Percentiles rank a stretch among this genome's conserved stretches.
phyloP scores from a whole-genome alignment of 2,797 vertebrate species.

The Danio albolineatus region DNA sequence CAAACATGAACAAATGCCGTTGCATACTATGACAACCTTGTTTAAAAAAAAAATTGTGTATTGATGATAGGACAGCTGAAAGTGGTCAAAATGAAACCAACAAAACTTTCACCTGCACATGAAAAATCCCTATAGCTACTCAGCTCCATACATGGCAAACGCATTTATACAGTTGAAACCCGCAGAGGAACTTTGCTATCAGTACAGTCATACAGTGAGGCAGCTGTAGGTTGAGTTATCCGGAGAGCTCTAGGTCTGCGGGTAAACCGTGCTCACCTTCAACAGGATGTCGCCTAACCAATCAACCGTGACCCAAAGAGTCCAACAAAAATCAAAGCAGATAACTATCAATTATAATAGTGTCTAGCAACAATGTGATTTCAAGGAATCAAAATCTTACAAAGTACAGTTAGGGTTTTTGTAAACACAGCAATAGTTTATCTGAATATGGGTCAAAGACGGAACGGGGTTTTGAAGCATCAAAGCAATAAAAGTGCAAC shows the following conservation, averaged over 20 bases:
- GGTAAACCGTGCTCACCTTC: conserved; percentile 56
- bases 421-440: neutral
- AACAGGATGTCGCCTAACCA: conserved; percentile 50
- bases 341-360: neutral
- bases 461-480: too few relatives aligned
- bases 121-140: neutral
- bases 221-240: conserved; percentile 37
- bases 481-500: too few relatives aligned
- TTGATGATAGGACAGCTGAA: neutral
- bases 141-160: neutral
- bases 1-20: neutral
- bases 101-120: neutral
- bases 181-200: neutral
- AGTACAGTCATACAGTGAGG: conserved; percentile 46
- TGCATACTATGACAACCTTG: too few relatives aligned
- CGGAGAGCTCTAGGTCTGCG: conserved; percentile 48
- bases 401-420: neutral
- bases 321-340: neutral
- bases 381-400: neutral
- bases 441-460: neutral
- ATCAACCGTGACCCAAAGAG: conserved; percentile 20
- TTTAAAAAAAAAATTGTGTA: too few relatives aligned
- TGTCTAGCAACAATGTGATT: neutral
- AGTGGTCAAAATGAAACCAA: neutral
- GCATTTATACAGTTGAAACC: conserved; percentile 22